Percentiles rank a stretch among this genome's conserved stretches.
These are phyloP conservation scores for Sebastes schlegelii DNA, from an alignment of 2,113 vertebrate species.

Conservation along the genomic window DNA sequence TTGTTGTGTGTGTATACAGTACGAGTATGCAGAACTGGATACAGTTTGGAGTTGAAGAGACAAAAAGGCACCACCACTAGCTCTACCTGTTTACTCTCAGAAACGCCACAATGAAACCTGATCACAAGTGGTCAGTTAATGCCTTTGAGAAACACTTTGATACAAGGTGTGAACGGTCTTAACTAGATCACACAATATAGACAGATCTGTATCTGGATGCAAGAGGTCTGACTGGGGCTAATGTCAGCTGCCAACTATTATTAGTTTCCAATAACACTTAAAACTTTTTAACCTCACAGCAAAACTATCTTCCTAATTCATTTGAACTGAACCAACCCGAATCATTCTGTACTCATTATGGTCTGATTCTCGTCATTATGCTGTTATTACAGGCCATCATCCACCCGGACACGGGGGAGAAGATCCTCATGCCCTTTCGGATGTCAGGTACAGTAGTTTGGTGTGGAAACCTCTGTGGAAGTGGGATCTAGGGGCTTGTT, in stretches of 20 bases:
- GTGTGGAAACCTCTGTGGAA: constrained; percentile 23
- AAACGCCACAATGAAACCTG: background rate
- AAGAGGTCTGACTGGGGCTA: background rate
- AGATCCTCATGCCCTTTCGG: constrained; percentile 96
- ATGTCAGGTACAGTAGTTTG: constrained; percentile 90
- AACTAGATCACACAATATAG: background rate
- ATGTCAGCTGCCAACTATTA: background rate
- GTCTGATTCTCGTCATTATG: constrained; percentile 18
- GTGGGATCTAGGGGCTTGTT: constrained; percentile 68
- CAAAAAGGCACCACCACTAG: background rate
- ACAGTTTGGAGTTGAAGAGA: background rate
- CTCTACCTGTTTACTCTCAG: background rate
- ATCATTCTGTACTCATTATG: constrained; percentile 33
- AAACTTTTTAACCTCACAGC: background rate
- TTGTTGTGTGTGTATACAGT: background rate
- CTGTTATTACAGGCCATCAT: constrained; percentile 89
- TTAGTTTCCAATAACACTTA: background rate
- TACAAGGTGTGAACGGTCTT: no score
- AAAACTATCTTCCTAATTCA: background rate
- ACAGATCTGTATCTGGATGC: background rate
- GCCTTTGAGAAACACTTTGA: background rate
- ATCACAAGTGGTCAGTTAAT: background rate
- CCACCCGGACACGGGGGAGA: constrained; percentile 94
- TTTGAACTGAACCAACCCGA: background rate
- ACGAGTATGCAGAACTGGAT: background rate